Evolutionary conservation across 2,888 invertebrate genomes (phyloP).

Genomic region (Pteria penguin): DNA sequence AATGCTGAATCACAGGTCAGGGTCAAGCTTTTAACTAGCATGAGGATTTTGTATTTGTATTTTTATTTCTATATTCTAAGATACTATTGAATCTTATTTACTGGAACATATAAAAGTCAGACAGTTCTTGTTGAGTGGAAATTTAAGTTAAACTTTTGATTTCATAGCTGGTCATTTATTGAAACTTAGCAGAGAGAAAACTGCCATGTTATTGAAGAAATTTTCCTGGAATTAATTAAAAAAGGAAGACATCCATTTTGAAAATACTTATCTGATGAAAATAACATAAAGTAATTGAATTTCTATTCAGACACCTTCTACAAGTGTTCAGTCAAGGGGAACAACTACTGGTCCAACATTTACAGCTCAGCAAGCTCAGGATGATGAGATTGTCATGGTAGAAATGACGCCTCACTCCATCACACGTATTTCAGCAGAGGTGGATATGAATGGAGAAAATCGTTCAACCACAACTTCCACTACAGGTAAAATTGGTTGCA

Average conservation of each 20-base stretch:
- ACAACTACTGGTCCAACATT: conserved; percentile 24
- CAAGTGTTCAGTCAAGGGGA: conserved; percentile 36
- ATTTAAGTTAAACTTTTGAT: too few relatives aligned
- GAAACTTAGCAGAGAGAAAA: too few relatives aligned
- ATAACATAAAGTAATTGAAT: too few relatives aligned
- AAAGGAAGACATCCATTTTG: too few relatives aligned
- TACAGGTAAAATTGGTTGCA: not conserved
- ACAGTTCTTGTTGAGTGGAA: not conserved
- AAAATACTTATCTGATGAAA: too few relatives aligned
- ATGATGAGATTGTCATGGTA: conserved; percentile 82
- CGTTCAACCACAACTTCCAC: conserved; percentile 21
- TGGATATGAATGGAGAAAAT: conserved; percentile 60
- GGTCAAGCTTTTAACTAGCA: not conserved
- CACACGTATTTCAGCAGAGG: conserved; percentile 81
- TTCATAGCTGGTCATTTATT: too few relatives aligned
- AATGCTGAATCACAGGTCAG: conserved; percentile 32
- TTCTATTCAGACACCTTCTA: conserved; percentile 22
- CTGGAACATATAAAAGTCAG: not conserved
- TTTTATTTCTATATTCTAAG: not conserved
- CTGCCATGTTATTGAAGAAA: too few relatives aligned
- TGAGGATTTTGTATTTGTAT: too few relatives aligned
- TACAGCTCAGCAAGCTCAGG: conserved; percentile 16
- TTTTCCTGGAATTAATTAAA: too few relatives aligned
- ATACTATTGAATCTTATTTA: not conserved
- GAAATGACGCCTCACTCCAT: conserved; percentile 82